A percentile compares a stretch with the other conserved stretches of the same genome.
phyloP scores from a whole-genome alignment of 2,113 vertebrate species.

The Corythaixoides concolor region DNA sequence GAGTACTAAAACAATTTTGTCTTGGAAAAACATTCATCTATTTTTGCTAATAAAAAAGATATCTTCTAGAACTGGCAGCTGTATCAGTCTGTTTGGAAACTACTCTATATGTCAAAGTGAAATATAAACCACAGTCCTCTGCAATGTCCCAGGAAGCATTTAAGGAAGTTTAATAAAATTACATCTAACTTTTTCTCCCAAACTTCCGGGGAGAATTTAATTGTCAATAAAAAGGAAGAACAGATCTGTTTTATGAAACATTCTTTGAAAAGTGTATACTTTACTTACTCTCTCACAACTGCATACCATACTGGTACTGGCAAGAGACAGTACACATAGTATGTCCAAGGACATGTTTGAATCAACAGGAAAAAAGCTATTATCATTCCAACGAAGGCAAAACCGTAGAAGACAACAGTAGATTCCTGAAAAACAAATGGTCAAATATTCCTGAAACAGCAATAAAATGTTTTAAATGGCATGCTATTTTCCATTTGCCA shows the following conservation, averaged over 20 bases:
- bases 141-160: neutral
- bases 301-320: constrained; percentile 91
- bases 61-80: neutral
- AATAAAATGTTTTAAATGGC: neutral
- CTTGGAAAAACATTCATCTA: neutral
- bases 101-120: neutral
- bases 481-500: neutral
- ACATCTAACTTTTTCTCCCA: neutral
- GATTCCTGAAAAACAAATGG: constrained; percentile 74
- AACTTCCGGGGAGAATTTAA: neutral
- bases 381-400: constrained; percentile 69
- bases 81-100: neutral
- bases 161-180: neutral
- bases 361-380: constrained; percentile 84
- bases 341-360: constrained; percentile 88
- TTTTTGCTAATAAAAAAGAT: neutral
- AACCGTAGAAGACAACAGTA: constrained; percentile 64
- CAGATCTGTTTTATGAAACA: neutral
- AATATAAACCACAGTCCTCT: neutral
- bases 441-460: neutral
- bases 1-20: neutral
- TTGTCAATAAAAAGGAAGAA: neutral
- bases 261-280: neutral
- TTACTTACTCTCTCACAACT: constrained; percentile 90
- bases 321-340: constrained; percentile 92